Evolutionary conservation across 2,113 vertebrate species (phyloP).

Genomic region (Tenrec ecaudatus): DNA sequence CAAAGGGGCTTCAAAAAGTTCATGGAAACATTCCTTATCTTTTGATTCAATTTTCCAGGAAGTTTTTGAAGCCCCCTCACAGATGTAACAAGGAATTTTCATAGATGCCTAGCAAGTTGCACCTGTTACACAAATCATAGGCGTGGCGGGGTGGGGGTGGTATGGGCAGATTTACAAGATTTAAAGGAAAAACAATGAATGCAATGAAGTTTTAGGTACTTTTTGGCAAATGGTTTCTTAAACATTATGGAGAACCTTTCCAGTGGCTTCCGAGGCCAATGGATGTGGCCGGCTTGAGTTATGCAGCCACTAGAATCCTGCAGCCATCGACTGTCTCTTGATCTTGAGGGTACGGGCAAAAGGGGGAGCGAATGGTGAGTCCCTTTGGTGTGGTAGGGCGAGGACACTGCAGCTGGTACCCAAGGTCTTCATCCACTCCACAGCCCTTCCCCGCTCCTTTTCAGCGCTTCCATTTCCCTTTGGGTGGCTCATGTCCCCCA

Average conservation of each 20-base stretch:
- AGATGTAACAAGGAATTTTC: background rate
- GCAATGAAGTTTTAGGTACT: constrained; percentile 13
- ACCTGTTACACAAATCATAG: constrained; percentile 16
- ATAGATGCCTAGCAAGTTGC: background rate
- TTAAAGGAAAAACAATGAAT: background rate
- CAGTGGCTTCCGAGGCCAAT: background rate
- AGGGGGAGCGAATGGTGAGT: background rate
- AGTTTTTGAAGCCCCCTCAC: too few relatives aligned
- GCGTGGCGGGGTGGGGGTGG: background rate
- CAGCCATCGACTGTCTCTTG: background rate
- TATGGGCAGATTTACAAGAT: background rate
- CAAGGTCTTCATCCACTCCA: background rate
- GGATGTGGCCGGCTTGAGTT: background rate
- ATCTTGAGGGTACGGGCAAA: background rate
- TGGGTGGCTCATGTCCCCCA: background rate
- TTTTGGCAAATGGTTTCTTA: background rate
- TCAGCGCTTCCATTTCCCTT: background rate
- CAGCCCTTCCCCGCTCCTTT: background rate
- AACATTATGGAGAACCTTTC: background rate
- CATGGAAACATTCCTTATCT: too few relatives aligned
- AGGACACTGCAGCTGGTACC: background rate
- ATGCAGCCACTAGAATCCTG: background rate
- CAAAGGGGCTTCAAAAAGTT: too few relatives aligned
- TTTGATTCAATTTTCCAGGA: too few relatives aligned
- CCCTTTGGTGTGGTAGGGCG: background rate